Percentiles rank a stretch among this genome's conserved stretches.
Evolutionary conservation across 2,888 invertebrate genomes (phyloP).

Genomic region (Meandrusa payeni): DNA sequence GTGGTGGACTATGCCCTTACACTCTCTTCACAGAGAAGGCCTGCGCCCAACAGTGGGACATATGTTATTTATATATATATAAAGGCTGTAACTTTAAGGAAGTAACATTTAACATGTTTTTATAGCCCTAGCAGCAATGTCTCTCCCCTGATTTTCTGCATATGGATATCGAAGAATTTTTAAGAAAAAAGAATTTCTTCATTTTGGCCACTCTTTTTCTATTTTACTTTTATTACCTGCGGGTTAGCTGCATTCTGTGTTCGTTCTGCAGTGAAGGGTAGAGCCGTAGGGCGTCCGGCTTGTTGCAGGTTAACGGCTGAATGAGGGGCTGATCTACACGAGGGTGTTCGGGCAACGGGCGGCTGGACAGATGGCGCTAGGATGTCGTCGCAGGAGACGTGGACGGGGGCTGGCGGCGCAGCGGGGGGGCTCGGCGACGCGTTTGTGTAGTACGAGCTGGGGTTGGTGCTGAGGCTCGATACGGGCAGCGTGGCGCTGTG

Average conservation of each 20-base stretch:
- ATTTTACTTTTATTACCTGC: too few relatives aligned
- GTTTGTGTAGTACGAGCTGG: constrained; percentile 82
- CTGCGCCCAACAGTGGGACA: too few relatives aligned
- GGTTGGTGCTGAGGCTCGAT: constrained; percentile 75
- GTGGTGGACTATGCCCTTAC: too few relatives aligned
- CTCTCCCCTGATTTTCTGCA: too few relatives aligned
- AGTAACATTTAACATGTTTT: too few relatives aligned
- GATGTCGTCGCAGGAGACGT: constrained; percentile 73
- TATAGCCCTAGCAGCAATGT: too few relatives aligned
- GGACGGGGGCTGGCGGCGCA: constrained; percentile 55
- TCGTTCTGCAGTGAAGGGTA: constrained; percentile 53
- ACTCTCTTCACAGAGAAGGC: too few relatives aligned
- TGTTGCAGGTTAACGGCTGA: constrained; percentile 72
- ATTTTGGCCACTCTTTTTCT: too few relatives aligned
- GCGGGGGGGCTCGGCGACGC: constrained; percentile 81
- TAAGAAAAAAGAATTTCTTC: too few relatives aligned
- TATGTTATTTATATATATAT: too few relatives aligned
- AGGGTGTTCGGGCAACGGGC: constrained; percentile 54
- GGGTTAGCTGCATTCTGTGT: constrained; percentile 44
- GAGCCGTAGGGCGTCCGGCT: constrained; percentile 62
- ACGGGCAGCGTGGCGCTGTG: constrained; percentile 77
- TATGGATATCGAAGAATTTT: too few relatives aligned
- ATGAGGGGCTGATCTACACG: constrained; percentile 72
- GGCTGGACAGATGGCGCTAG: constrained; percentile 56
- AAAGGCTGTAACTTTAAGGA: too few relatives aligned